A percentile compares a stretch with the other conserved stretches of the same genome.
phyloP scores from a whole-genome alignment of 2,797 vertebrate genomes.

The Crotalus adamanteus region DNA sequence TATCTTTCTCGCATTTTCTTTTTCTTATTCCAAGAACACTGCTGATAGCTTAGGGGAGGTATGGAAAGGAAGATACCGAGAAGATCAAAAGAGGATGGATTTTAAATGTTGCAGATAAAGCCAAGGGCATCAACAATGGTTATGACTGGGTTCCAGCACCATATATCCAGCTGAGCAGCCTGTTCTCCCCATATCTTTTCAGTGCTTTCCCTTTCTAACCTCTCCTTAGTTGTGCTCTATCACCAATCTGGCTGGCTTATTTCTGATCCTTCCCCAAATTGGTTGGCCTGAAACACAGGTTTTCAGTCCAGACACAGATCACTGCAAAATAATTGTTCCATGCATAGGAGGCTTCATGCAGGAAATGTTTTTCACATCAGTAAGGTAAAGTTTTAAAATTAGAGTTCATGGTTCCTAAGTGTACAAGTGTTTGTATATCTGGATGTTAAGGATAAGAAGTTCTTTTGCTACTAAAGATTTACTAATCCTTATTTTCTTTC shows the following conservation, averaged over 20 bases:
- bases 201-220: not conserved
- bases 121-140: not conserved
- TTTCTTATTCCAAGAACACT: not conserved
- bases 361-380: not conserved
- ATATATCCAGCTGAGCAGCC: not conserved
- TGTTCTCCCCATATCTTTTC: not conserved
- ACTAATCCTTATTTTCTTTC: conserved; percentile 42
- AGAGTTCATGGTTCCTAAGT: not conserved
- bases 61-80: not conserved
- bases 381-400: not conserved
- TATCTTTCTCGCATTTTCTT: not conserved
- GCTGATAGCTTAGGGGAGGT: not conserved
- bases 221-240: not conserved
- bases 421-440: not conserved
- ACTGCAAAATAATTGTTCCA: not conserved
- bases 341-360: not conserved
- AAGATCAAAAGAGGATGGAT: not conserved
- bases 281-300: not conserved
- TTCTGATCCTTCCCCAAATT: not conserved
- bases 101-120: not conserved
- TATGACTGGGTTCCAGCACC: not conserved
- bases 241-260: not conserved
- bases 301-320: not conserved
- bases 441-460: not conserved
- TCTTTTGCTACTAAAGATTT: not conserved